These are phyloP conservation scores for Camelus bactrianus DNA, from an alignment of 2,113 vertebrate genomes.

Conservation along the genomic window DNA sequence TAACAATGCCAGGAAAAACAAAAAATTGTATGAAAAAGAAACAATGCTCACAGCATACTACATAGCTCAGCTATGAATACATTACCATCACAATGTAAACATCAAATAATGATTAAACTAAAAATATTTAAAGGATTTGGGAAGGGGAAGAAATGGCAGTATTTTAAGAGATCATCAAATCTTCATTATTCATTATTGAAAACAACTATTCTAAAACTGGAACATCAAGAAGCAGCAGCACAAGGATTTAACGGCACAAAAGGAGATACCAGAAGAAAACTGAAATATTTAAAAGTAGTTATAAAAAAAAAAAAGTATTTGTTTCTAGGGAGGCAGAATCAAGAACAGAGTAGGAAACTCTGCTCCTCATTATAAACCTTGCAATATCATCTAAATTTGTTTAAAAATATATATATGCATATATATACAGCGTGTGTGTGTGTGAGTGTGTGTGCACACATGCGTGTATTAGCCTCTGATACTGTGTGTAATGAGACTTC, in stretches of 20 bases:
- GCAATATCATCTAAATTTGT: conserved; percentile 6
- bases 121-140: not conserved
- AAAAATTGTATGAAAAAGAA: not conserved
- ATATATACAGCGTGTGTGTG: not conserved
- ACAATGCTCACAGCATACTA: not conserved
- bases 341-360: not conserved
- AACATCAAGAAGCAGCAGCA: not conserved
- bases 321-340: not conserved
- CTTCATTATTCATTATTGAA: not conserved
- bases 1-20: not conserved
- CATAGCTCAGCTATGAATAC: not conserved
- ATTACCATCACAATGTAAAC: not conserved
- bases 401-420: not conserved
- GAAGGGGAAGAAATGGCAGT: not conserved
- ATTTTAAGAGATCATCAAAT: not conserved
- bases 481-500: not conserved
- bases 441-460: not conserved
- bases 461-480: not conserved
- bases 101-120: conserved; percentile 20
- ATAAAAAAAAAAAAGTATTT: not conserved
- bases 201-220: not conserved
- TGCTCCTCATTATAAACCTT: not conserved
- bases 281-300: not conserved
- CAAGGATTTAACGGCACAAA: not conserved
- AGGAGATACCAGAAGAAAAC: conserved; percentile 11